A percentile compares a stretch with the other conserved stretches of the same genome.
Evolutionary conservation across 2,888 invertebrate species (phyloP).

Genomic region (Agonopterix alstromeriana): DNA sequence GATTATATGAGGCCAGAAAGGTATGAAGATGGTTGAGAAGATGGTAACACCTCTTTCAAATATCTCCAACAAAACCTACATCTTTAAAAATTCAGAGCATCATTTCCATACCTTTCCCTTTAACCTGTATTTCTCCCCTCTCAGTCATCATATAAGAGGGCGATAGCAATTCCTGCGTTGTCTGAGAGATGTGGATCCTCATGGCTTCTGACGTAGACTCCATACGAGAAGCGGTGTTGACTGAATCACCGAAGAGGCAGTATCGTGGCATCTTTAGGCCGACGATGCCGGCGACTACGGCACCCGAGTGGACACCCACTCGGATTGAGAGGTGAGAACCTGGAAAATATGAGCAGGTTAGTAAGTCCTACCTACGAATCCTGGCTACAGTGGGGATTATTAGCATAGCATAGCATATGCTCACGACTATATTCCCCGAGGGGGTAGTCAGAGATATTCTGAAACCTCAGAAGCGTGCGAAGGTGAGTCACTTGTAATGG

Average conservation of each 20-base stretch:
- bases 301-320: conserved; percentile 93
- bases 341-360: conserved; percentile 30
- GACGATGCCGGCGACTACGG: conserved; percentile 95
- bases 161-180: conserved; percentile 86
- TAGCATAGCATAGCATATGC: too few relatives aligned
- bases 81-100: not conserved
- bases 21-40: not conserved
- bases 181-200: conserved; percentile 96
- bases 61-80: too few relatives aligned
- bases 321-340: conserved; percentile 89
- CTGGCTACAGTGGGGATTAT: too few relatives aligned
- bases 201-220: conserved; percentile 94
- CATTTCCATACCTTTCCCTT: conserved; percentile 85
- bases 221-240: conserved; percentile 94
- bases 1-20: too few relatives aligned
- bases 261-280: conserved; percentile 95
- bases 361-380: too few relatives aligned
- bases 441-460: too few relatives aligned
- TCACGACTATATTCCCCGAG: too few relatives aligned
- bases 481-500: too few relatives aligned
- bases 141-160: conserved; percentile 84
- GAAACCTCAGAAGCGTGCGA: too few relatives aligned
- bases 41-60: too few relatives aligned
- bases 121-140: conserved; percentile 91
- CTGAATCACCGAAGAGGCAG: conserved; percentile 93